A percentile compares a stretch with the other conserved stretches of the same genome.
These are phyloP conservation scores for Erannis defoliaria DNA, from an alignment of 2,888 invertebrate species.

Conservation along the genomic window DNA sequence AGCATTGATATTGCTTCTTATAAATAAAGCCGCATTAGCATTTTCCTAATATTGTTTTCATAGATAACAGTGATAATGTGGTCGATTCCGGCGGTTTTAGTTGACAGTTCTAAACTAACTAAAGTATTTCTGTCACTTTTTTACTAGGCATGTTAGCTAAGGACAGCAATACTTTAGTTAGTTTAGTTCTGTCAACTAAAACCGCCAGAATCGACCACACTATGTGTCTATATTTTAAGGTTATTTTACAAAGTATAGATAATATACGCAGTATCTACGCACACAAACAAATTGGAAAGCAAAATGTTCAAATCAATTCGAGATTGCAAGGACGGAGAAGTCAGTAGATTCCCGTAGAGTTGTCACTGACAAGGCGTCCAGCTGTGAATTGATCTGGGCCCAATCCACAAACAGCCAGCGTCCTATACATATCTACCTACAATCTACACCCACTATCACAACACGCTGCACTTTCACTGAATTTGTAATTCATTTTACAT, in stretches of 20 bases:
- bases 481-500: constrained; percentile 30
- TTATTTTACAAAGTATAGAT: not conserved
- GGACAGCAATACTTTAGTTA: too few species aligned
- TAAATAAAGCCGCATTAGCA: constrained; percentile 23
- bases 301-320: constrained; percentile 39
- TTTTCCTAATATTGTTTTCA: constrained; percentile 5
- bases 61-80: not conserved
- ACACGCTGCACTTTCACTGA: constrained; percentile 46
- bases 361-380: constrained; percentile 53
- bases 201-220: too few species aligned
- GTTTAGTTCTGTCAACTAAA: too few species aligned
- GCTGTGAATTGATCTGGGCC: constrained; percentile 57
- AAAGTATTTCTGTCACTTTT: too few species aligned
- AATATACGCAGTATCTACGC: not conserved
- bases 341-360: constrained; percentile 36
- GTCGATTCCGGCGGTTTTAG: too few species aligned
- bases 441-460: not conserved
- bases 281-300: not conserved
- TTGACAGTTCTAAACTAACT: too few species aligned
- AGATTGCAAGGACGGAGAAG: constrained; percentile 56
- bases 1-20: constrained; percentile 25
- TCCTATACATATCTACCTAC: constrained; percentile 27
- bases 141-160: too few species aligned
- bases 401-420: constrained; percentile 40
- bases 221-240: too few species aligned